These are phyloP conservation scores for Cylloceria caligata DNA, from an alignment of 2,888 invertebrate genomes.

Conservation along the genomic window DNA sequence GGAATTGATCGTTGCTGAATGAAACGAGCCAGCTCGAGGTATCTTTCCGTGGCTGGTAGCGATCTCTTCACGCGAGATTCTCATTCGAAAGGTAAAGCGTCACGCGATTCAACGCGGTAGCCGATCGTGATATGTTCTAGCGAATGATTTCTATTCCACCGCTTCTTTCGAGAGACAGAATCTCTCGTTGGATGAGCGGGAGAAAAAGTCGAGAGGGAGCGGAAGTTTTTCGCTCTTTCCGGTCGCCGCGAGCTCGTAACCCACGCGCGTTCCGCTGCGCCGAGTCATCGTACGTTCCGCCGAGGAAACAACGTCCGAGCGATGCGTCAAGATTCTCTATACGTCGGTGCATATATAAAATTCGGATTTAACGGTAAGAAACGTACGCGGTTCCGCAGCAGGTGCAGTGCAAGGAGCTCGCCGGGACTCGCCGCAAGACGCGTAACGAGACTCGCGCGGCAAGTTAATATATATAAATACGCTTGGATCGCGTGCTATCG, in stretches of 20 bases:
- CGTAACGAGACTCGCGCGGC: slow-evolving; percentile 41
- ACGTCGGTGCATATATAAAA: not conserved
- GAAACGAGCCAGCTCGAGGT: slow-evolving; percentile 5
- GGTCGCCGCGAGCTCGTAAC: slow-evolving; percentile 25
- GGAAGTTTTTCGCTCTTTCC: slow-evolving; percentile 62
- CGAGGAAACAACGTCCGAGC: slow-evolving; percentile 8
- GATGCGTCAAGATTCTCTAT: slow-evolving; percentile 37
- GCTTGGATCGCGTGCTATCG: slow-evolving; percentile 43
- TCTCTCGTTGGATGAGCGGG: not conserved
- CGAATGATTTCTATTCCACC: slow-evolving; percentile 18
- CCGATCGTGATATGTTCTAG: slow-evolving; percentile 12
- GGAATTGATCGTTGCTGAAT: slow-evolving; percentile 9
- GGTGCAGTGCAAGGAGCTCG: not conserved
- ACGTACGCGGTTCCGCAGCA: not conserved
- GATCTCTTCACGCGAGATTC: slow-evolving; percentile 1
- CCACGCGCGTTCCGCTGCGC: slow-evolving; percentile 47
- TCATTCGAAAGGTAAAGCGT: not conserved
- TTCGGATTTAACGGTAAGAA: not conserved
- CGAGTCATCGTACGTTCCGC: slow-evolving; percentile 43
- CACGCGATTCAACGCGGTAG: slow-evolving; percentile 48
- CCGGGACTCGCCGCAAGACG: not conserved
- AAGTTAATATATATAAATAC: slow-evolving; percentile 44
- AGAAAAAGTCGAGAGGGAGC: slow-evolving; percentile 31
- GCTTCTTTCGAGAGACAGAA: slow-evolving; percentile 38
- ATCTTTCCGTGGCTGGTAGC: not conserved